Percentiles rank a stretch among this genome's conserved stretches.
phyloP scores from a whole-genome alignment of 2,113 vertebrate genomes.

The Pimephales promelas region DNA sequence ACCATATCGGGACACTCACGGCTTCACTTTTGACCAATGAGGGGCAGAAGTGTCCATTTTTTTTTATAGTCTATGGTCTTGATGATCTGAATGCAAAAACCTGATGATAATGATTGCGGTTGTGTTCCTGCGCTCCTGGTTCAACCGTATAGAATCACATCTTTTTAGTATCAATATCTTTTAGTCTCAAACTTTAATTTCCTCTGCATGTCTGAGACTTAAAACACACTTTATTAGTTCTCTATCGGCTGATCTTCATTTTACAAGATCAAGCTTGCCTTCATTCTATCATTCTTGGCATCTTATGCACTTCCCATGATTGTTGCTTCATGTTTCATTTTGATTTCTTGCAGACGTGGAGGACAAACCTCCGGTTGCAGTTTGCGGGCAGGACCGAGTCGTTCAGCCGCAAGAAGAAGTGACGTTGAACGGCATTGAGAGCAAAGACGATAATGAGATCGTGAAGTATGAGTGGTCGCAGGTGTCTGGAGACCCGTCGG shows the following conservation, averaged over 20 bases:
- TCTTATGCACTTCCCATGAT: background rate
- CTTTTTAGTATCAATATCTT: background rate
- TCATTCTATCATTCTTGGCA: background rate
- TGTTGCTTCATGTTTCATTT: background rate
- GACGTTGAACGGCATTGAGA: slow-evolving; percentile 78
- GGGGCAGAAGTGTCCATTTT: no score
- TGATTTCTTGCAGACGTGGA: slow-evolving; percentile 66
- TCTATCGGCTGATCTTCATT: background rate
- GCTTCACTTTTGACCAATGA: no score
- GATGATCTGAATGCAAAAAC: background rate
- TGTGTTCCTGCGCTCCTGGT: background rate
- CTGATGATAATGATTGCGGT: background rate
- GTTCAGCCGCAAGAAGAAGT: slow-evolving; percentile 84
- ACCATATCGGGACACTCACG: no score
- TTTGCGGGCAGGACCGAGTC: slow-evolving; percentile 78
- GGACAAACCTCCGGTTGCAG: slow-evolving; percentile 78
- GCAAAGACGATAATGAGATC: slow-evolving; percentile 77
- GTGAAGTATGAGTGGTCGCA: slow-evolving; percentile 78
- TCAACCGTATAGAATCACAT: background rate
- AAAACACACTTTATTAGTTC: background rate
- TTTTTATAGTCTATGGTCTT: no score
- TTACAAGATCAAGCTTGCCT: background rate
- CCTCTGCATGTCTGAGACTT: background rate
- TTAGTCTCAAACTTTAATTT: background rate
- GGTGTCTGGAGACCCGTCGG: slow-evolving; percentile 64